phyloP scores from a whole-genome alignment of 2,113 vertebrate genomes.

The Bettongia penicillata region DNA sequence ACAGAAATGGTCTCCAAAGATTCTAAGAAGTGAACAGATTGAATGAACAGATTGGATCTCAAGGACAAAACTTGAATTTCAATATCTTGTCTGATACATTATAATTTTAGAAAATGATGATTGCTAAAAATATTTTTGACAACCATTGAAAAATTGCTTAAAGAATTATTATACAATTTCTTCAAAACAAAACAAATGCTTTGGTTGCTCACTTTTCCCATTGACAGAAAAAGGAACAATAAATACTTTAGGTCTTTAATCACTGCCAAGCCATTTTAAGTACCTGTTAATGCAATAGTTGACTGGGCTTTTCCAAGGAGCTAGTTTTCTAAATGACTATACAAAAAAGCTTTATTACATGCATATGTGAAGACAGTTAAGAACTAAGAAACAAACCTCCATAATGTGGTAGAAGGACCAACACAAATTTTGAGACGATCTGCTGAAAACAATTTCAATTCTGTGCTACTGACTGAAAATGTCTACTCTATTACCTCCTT shows the following conservation, averaged over 20 bases:
- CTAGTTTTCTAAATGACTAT: conserved; percentile 69
- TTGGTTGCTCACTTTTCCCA: conserved; percentile 20
- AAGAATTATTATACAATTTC: conserved; percentile 1
- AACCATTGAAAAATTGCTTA: not conserved
- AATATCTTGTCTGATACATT: conserved; percentile 43
- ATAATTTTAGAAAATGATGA: conserved; percentile 37
- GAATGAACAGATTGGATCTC: conserved; percentile 73
- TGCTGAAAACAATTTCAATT: conserved; percentile 80
- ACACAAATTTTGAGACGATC: conserved; percentile 77
- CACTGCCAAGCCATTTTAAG: conserved; percentile 43
- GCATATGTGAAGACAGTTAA: conserved; percentile 57
- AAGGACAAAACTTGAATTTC: conserved; percentile 71
- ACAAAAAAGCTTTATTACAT: conserved; percentile 71
- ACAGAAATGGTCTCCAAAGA: conserved; percentile 64
- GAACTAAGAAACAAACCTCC: conserved; percentile 59
- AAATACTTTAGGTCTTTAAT: conserved; percentile 78
- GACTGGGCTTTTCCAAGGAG: conserved; percentile 68
- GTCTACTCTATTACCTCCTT: not conserved
- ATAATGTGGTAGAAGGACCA: conserved; percentile 72
- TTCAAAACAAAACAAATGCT: not conserved
- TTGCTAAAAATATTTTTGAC: conserved; percentile 50
- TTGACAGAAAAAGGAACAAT: conserved; percentile 54
- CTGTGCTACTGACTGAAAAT: conserved; percentile 67
- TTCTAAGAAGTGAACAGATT: conserved; percentile 68
- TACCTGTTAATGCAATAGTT: conserved; percentile 69